These are phyloP conservation scores for Mayetiola destructor DNA, from an alignment of 2,888 invertebrate genomes.

Conservation along the genomic window DNA sequence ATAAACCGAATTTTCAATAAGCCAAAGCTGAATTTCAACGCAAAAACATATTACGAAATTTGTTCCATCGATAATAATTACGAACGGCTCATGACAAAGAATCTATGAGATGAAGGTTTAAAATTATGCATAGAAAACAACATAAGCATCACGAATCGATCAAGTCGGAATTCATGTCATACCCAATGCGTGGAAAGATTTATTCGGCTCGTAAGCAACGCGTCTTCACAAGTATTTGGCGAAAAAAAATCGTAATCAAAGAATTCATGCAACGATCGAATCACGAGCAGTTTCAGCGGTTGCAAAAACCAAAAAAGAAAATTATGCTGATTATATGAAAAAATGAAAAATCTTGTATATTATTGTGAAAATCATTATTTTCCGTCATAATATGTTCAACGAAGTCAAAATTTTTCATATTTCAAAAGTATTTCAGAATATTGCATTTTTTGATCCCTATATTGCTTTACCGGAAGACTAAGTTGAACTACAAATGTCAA, in stretches of 20 bases:
- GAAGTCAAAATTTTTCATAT: too few relatives aligned
- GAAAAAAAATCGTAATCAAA: neutral
- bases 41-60: neutral
- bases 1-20: neutral
- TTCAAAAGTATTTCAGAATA: too few relatives aligned
- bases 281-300: neutral
- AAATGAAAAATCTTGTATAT: too few relatives aligned
- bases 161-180: neutral
- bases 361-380: too few relatives aligned
- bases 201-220: neutral
- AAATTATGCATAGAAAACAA: neutral
- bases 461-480: too few relatives aligned
- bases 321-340: neutral
- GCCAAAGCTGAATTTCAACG: neutral
- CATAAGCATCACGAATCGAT: neutral
- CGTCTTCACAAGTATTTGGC: neutral
- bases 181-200: neutral
- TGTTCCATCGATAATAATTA: neutral
- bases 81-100: neutral
- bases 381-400: too few relatives aligned
- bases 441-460: too few relatives aligned
- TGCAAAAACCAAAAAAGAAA: neutral
- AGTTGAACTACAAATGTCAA: too few relatives aligned
- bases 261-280: neutral
- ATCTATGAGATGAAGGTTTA: neutral